These are phyloP conservation scores for Anorthoa munda DNA, from an alignment of 2,888 invertebrate genomes.

Conservation along the genomic window DNA sequence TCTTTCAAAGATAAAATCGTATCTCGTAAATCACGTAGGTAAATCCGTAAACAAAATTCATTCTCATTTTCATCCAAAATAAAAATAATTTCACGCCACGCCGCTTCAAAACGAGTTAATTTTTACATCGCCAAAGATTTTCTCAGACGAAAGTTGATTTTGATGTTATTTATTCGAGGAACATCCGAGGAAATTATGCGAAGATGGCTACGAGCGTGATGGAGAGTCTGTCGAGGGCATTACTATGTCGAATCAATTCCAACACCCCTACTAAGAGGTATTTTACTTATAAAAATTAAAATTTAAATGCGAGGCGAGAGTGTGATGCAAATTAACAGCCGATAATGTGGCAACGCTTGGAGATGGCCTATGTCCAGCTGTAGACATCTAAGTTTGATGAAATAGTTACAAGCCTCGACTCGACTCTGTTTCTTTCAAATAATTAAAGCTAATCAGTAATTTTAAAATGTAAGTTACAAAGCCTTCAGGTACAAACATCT, in stretches of 20 bases:
- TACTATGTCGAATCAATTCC: conserved; percentile 86
- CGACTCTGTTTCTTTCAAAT: not conserved
- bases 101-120: conserved; percentile 54
- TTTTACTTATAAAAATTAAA: not conserved
- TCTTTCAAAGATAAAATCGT: no score
- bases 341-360: not conserved
- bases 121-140: conserved; percentile 58
- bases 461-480: no score
- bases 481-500: no score
- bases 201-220: conserved; percentile 82
- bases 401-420: not conserved
- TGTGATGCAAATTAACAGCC: not conserved
- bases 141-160: conserved; percentile 77
- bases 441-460: not conserved
- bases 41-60: conserved; percentile 32
- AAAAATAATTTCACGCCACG: conserved; percentile 28
- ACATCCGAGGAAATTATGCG: conserved; percentile 84
- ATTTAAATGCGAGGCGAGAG: not conserved
- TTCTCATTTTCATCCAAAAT: conserved; percentile 22
- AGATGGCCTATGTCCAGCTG: not conserved
- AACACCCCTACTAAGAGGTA: conserved; percentile 73
- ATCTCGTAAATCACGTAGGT: conserved; percentile 8
- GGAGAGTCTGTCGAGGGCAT: conserved; percentile 84
- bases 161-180: conserved; percentile 85
- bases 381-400: not conserved